Evolutionary conservation across 2,888 invertebrate genomes (phyloP), one percentile per base, ranked within the genome.

Genomic region (Rhagonycha lutea): DNA sequence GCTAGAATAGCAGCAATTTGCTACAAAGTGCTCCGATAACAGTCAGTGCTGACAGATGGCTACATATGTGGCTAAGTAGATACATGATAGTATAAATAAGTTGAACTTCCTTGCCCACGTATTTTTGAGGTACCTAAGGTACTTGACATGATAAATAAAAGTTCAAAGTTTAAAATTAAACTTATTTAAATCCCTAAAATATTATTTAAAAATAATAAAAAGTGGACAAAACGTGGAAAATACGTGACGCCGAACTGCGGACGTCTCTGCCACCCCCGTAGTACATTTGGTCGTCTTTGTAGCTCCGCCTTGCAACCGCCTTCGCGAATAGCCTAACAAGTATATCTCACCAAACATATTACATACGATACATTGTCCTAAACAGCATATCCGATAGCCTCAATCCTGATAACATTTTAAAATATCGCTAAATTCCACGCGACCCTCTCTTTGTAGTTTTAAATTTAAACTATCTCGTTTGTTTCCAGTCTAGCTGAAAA

Each of bases 21-120:
- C 85, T 82, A 83, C 84, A 86, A 86, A 87, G 85, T 86, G 86
- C 84, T 84, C 85, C 85, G 87, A 87, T 87, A 87, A 87, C 86
- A 84, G 83, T 82, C 82, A 83, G 82, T 81, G 82, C 84, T 87
- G 86, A 86, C 87, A 87, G 87, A 87, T 87, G 87, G 86, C 84
- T 87, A 86, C 87, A 87, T 84, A 87, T 87, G 87, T 86, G 82
- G 84, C 84, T 83, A 82, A 83, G 82, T 84, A 85, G 85, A 86
- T 84, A 84, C 85, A 84, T 65, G 61, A 73, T 68, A 78, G 85
- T 86, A 86, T 87, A 87, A 87, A 87, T 87, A 88, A 87, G 87
- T 73, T 68, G 70, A 86, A 87, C 85, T 84, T 82, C 85, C 86
- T 87, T 86, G 86, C 87, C 86, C 87, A 87, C 86, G 87, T 87